Evolutionary conservation across 2,888 invertebrate species (phyloP).

Genomic region (Apeira syringaria): DNA sequence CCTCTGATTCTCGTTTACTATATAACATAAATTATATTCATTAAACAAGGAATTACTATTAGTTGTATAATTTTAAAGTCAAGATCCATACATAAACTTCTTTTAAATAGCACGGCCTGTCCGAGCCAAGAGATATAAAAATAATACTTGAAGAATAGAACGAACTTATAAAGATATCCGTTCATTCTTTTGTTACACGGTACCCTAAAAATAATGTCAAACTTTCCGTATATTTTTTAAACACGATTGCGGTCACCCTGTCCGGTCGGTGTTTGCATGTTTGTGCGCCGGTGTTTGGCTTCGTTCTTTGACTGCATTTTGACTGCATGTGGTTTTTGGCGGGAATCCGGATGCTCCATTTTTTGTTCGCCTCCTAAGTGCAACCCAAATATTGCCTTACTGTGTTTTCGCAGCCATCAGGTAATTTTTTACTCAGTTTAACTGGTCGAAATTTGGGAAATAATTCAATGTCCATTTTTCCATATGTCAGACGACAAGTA

Average conservation of each 20-base stretch:
- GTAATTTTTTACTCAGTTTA: conserved; percentile 37
- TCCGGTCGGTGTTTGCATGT: conserved; percentile 64
- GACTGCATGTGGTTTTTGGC: conserved; percentile 62
- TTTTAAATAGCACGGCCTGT: too few relatives aligned
- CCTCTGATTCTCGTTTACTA: too few relatives aligned
- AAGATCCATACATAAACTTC: too few relatives aligned
- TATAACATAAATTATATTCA: too few relatives aligned
- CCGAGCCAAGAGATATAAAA: too few relatives aligned
- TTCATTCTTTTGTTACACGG: too few relatives aligned
- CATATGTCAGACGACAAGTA: neutral
- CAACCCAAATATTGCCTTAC: conserved; percentile 58
- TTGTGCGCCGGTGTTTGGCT: conserved; percentile 64
- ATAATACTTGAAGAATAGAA: too few relatives aligned
- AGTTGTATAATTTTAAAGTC: too few relatives aligned
- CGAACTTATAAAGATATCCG: too few relatives aligned
- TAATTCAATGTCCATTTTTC: conserved; percentile 19
- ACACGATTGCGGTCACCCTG: conserved; percentile 30
- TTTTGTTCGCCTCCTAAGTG: conserved; percentile 61
- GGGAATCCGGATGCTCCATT: conserved; percentile 59
- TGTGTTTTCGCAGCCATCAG: conserved; percentile 42
- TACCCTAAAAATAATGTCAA: conserved; percentile 20
- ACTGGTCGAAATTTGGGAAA: conserved; percentile 16
- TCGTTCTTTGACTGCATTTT: conserved; percentile 66
- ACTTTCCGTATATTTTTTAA: conserved; percentile 18
- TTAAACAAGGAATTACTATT: too few relatives aligned